Base-by-base conservation (phyloP, 2,113 vertebrate genomes). In the Macquaria ambigua region DNA sequence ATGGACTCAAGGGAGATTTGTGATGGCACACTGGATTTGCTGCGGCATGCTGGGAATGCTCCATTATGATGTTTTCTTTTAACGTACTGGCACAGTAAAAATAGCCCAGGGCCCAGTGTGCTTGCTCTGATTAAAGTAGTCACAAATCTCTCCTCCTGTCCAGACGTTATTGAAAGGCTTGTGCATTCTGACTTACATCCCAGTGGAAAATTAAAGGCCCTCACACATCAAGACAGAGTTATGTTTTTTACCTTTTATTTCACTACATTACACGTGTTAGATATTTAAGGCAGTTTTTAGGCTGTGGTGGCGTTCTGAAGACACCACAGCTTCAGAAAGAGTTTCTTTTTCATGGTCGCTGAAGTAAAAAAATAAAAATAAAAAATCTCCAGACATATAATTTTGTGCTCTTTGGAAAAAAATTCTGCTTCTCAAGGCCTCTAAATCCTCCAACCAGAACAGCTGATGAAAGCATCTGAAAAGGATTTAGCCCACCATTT, bases 11-110 rank as follows among this genome's bases (percentile, higher is more conserved):
- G 74, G 62, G 82, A 87, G 61, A 69, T 87, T 86, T 77, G 52
- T 69, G 69, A 77, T 70, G 81, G 79, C 67, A 59, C 10, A 68
- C 21, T 70, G 69, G 67, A 90, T 90, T 91, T 83, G 52, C 79
- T 83, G n/a, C 74, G 81, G 88, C 72, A 94, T 90, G 88, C 59
- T 69, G 61, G 83, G 88, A 92, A 94, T 90, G 75, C 76, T 76
- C 71, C 37, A 87, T 86, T 89, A 86, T 90, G 56, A 84, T 89
- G 68, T 88, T 92, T 93, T 77, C 72, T 80, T 84, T 84, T 64
- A 83, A 85, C 64, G 68, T 72, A 72, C 11, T 87, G 80, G 77
- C 81, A 82, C 31, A 55, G 74, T 89, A 85, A 82, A 91, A 90
- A 91, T 84, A 93, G 56, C 74, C 23, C 69, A 59, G 69, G 50